Conservation (phyloP, 2,888 invertebrate genomes). For the Ashinkailepas kermadecensis region DNA sequence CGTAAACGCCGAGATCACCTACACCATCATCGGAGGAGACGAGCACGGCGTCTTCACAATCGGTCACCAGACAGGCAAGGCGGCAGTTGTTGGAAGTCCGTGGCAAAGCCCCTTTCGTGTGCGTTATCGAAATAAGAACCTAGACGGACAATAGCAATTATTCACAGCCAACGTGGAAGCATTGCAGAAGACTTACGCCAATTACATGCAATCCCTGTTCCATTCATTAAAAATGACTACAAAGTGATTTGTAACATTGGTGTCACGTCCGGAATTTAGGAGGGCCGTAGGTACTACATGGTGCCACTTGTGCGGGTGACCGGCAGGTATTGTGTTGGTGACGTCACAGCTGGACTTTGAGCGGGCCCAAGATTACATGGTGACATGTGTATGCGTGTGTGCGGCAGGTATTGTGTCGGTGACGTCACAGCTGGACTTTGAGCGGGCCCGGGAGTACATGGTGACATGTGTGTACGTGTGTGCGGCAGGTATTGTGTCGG, state of each 20-base stretch:
- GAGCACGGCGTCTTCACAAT: conserved; percentile 77
- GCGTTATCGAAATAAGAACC: too few species aligned
- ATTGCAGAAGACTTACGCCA: too few species aligned
- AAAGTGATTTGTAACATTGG: too few species aligned
- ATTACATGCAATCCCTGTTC: too few species aligned
- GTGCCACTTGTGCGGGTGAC: not conserved
- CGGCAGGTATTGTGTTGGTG: conserved; percentile 45
- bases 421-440: conserved; percentile 77
- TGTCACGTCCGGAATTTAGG: too few species aligned
- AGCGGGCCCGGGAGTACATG: conserved; percentile 59
- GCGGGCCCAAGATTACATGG: conserved; percentile 55
- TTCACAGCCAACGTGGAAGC: too few species aligned
- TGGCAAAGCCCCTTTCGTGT: too few species aligned
- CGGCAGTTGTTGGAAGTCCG: too few species aligned
- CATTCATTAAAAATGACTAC: too few species aligned
- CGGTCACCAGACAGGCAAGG: conserved; percentile 53
- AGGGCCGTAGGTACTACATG: too few species aligned
- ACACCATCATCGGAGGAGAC: conserved; percentile 79
- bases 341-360: conserved; percentile 73
- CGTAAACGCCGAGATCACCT: conserved; percentile 83
- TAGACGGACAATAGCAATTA: too few species aligned
- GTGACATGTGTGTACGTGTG: not conserved
- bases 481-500: too few species aligned
- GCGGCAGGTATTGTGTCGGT: conserved; percentile 61
- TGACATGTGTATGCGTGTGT: not conserved